Conservation (phyloP, 1,140 invertebrate genomes). For the Idris sp. region DNA sequence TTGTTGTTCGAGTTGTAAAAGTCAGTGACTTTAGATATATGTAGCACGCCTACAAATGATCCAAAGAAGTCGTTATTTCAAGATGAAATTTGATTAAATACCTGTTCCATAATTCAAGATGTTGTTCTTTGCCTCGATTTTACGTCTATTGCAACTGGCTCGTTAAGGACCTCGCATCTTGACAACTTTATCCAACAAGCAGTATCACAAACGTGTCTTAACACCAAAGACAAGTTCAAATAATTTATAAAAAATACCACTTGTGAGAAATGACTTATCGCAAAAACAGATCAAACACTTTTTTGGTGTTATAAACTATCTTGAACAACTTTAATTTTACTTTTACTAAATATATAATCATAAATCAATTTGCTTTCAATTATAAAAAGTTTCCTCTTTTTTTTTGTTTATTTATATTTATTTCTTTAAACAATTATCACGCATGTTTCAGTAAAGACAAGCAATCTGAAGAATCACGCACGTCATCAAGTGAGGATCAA, state of each 20-base stretch:
- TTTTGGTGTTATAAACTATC: no score
- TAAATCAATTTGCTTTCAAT: no score
- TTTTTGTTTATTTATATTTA: no score
- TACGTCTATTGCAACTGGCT: conserved; percentile 24
- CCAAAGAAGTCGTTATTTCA: conserved; percentile 30
- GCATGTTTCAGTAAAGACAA: conserved; percentile 13
- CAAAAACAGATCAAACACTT: no score
- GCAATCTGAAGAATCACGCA: conserved; percentile 41
- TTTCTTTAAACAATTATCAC: conserved; percentile 33
- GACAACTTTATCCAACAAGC: conserved; percentile 36
- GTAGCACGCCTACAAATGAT: conserved; percentile 33
- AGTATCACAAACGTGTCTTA: conserved; percentile 41
- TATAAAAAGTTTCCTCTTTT: no score
- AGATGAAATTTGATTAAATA: conserved; percentile 51
- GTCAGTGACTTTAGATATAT: no score
- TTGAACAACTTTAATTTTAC: no score
- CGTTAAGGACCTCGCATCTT: conserved; percentile 32
- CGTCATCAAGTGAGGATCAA: conserved; percentile 42
- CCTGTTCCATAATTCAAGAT: conserved; percentile 42
- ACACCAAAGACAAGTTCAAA: conserved; percentile 20
- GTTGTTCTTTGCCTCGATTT: conserved; percentile 21
- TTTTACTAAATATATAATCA: no score
- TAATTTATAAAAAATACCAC: conserved; percentile 34
- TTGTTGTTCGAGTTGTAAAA: no score
- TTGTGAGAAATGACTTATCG: conserved; percentile 19